Evolutionary conservation across 2,888 invertebrate species (phyloP).

Genomic region (Pycnomerus fuliginosus): DNA sequence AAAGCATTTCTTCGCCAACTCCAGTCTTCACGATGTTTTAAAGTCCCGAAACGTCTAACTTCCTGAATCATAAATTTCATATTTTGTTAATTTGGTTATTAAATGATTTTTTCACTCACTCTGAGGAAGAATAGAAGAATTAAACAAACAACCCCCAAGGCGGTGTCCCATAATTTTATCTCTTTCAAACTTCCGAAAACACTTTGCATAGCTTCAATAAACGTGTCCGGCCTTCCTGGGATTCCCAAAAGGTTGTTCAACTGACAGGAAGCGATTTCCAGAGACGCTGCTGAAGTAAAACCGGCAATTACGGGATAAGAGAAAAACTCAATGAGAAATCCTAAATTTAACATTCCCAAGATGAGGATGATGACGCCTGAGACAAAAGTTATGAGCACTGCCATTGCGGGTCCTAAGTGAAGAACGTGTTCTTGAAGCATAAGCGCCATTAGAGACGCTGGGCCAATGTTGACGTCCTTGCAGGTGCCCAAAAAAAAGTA

Average conservation of each 20-base stretch:
- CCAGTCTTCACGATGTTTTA: constrained; percentile 49
- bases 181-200: constrained; percentile 65
- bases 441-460: constrained; percentile 76
- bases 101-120: constrained; percentile 55
- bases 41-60: not conserved
- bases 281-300: constrained; percentile 82
- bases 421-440: constrained; percentile 66
- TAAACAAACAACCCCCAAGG: constrained; percentile 66
- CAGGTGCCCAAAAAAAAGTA: constrained; percentile 77
- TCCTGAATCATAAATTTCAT: not conserved
- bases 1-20: constrained; percentile 43
- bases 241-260: constrained; percentile 73
- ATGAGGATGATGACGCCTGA: constrained; percentile 65
- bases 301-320: constrained; percentile 82
- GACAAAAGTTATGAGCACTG: constrained; percentile 66
- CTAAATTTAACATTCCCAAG: constrained; percentile 65
- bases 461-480: constrained; percentile 67
- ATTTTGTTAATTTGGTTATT: not conserved
- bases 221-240: constrained; percentile 61
- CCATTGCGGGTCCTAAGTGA: constrained; percentile 55
- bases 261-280: constrained; percentile 80
- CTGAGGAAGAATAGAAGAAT: constrained; percentile 62
- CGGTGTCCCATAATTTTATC: constrained; percentile 63
- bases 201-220: constrained; percentile 62
- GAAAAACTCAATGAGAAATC: constrained; percentile 80